These are phyloP conservation scores for Megaustenia siamemsis DNA, from an alignment of 2,888 invertebrate genomes.

Conservation along the genomic window DNA sequence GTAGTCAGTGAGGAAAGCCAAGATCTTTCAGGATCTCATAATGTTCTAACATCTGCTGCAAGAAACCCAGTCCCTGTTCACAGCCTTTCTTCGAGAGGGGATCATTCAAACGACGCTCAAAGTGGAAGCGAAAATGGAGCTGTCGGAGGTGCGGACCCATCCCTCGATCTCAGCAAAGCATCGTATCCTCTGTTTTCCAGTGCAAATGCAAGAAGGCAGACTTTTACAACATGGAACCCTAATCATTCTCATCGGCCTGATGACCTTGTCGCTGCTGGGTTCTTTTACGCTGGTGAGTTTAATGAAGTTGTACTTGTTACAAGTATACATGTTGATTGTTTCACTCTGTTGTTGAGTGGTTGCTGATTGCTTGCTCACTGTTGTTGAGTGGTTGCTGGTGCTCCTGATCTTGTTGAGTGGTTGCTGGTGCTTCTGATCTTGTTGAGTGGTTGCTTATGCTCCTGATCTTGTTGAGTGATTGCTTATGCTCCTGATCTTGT, in stretches of 20 bases:
- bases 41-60: constrained; percentile 40
- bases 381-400: too few species aligned
- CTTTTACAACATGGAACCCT: constrained; percentile 44
- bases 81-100: not conserved
- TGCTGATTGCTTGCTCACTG: too few species aligned
- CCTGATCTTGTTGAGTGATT: too few species aligned
- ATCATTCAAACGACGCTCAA: not conserved
- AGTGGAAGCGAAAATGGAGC: constrained; percentile 13
- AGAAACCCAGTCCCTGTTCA: constrained; percentile 25
- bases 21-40: not conserved
- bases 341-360: too few species aligned
- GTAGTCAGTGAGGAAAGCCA: constrained; percentile 37
- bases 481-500: too few species aligned
- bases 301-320: too few species aligned
- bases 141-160: constrained; percentile 2
- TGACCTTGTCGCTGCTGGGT: constrained; percentile 51
- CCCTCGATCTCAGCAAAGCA: constrained; percentile 50
- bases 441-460: too few species aligned
- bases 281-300: constrained; percentile 56
- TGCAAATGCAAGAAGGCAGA: constrained; percentile 40
- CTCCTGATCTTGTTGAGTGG: too few species aligned
- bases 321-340: too few species aligned
- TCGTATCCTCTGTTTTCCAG: constrained; percentile 54
- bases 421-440: too few species aligned
- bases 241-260: constrained; percentile 42